A percentile compares a stretch with the other conserved stretches of the same genome.
phyloP scores from a whole-genome alignment of 2,113 vertebrate genomes.

The Paratilapia polleni region DNA sequence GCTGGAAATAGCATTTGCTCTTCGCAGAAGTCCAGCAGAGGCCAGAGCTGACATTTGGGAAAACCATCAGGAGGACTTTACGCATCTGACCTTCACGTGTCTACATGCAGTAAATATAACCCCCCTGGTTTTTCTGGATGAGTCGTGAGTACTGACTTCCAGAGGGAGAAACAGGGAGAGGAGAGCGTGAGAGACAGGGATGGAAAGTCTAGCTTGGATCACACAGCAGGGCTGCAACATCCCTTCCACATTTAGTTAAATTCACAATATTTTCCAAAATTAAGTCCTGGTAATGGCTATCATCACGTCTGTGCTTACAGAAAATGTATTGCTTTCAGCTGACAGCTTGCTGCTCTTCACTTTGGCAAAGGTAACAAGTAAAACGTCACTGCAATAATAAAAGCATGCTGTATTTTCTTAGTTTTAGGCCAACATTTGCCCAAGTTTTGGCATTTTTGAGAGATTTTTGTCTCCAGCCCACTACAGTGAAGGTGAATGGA shows the following conservation, averaged over 20 bases:
- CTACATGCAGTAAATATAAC: constrained; percentile 81
- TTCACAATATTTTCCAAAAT: constrained; percentile 47
- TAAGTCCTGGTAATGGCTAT: constrained; percentile 14
- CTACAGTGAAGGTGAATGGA: background rate
- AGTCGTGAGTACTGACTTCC: constrained; percentile 35
- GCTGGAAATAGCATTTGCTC: constrained; percentile 59
- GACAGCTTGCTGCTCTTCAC: background rate
- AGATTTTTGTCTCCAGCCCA: background rate
- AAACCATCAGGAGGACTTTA: constrained; percentile 80
- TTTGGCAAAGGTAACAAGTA: background rate
- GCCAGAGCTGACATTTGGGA: constrained; percentile 75
- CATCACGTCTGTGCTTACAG: background rate
- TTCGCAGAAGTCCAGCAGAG: constrained; percentile 30
- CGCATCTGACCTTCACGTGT: constrained; percentile 81
- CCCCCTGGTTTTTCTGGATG: constrained; percentile 56
- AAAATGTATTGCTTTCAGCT: background rate
- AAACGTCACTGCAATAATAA: background rate
- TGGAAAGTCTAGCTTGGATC: constrained; percentile 26
- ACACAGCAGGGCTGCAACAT: background rate
- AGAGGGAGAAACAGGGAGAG: constrained; percentile 25
- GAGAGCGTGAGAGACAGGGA: constrained; percentile 44
- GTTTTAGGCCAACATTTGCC: background rate
- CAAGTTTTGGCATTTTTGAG: background rate
- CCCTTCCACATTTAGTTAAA: background rate
- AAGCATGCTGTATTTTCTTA: background rate